Conservation (phyloP, 2,113 vertebrate species). For the Corythoichthys intestinalis region DNA sequence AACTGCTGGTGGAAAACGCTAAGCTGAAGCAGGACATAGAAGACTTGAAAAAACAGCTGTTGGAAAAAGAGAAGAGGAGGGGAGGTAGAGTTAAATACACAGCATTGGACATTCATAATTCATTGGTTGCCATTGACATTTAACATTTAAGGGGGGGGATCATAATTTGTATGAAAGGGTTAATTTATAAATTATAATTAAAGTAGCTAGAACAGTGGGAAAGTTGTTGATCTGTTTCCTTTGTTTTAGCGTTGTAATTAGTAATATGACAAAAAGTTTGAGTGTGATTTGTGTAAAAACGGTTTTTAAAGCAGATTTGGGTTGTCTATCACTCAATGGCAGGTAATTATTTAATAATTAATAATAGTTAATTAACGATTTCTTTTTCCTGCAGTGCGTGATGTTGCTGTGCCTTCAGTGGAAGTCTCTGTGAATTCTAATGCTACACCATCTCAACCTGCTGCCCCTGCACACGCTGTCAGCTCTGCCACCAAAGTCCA, state of each 20-base stretch:
- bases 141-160: too few relatives aligned
- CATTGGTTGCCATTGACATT: too few relatives aligned
- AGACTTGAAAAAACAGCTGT: conserved; percentile 82
- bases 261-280: too few relatives aligned
- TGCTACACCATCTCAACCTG: conserved; percentile 41
- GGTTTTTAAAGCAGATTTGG: too few relatives aligned
- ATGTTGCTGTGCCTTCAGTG: conserved; percentile 68
- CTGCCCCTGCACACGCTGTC: conserved; percentile 48
- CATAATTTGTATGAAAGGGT: too few relatives aligned
- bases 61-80: conserved; percentile 86
- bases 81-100: conserved; percentile 75
- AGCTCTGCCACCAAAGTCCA: conserved; percentile 47
- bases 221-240: not conserved
- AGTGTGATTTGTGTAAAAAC: too few relatives aligned
- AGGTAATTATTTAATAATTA: too few relatives aligned
- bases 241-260: too few relatives aligned
- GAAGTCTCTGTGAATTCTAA: conserved; percentile 52
- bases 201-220: not conserved
- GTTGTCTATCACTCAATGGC: too few relatives aligned
- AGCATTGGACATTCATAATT: not conserved
- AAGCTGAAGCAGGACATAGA: conserved; percentile 95
- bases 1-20: conserved; percentile 91
- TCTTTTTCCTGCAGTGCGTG: conserved; percentile 71
- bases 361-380: not conserved
- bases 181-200: too few relatives aligned